phyloP scores from a whole-genome alignment of 2,113 vertebrate species.

The Seriola dumerili region DNA sequence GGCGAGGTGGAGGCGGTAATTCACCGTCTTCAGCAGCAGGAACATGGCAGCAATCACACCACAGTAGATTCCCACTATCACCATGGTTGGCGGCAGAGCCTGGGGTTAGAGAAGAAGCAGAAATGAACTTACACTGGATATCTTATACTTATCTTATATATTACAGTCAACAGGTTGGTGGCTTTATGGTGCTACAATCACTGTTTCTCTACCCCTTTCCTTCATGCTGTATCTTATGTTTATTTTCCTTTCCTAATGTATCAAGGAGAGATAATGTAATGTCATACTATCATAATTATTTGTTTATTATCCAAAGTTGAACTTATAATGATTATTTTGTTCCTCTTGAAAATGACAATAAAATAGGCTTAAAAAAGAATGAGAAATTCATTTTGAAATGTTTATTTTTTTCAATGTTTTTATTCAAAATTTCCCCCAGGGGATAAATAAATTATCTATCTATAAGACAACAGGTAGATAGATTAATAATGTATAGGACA shows the following conservation, averaged over 20 bases:
- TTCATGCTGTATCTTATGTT: too few relatives aligned
- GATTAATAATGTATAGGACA: neutral
- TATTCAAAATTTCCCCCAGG: neutral
- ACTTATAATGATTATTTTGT: neutral
- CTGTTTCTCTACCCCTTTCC: neutral
- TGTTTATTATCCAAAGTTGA: neutral
- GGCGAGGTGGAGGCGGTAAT: constrained; percentile 96
- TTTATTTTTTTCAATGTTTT: neutral
- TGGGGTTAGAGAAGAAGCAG: constrained; percentile 73
- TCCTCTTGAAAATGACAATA: neutral
- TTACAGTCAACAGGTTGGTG: neutral
- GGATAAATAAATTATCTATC: too few relatives aligned
- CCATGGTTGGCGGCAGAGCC: constrained; percentile 97
- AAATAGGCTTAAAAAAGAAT: neutral
- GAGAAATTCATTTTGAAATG: neutral
- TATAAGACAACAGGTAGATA: neutral
- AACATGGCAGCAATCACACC: constrained; percentile 96
- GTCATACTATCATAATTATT: neutral
- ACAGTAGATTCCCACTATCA: constrained; percentile 98
- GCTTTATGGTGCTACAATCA: neutral
- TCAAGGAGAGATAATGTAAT: neutral
- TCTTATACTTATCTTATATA: neutral
- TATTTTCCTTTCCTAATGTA: neutral
- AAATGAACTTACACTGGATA: neutral
- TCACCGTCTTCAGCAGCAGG: constrained; percentile 95